Evolutionary conservation across 1,140 invertebrate genomes (phyloP).

Genomic region (Cydia strobilella): DNA sequence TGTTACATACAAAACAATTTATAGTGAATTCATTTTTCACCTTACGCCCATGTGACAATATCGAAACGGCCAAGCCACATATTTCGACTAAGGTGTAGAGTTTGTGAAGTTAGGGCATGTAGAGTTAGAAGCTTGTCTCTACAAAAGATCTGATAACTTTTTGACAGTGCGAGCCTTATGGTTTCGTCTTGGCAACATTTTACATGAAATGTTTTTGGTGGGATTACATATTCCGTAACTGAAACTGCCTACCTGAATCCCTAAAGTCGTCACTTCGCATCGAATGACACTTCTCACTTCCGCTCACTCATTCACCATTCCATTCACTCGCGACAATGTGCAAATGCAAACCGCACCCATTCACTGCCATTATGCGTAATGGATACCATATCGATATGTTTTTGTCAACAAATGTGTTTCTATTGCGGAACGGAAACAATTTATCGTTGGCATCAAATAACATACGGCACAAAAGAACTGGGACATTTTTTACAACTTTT

Average conservation of each 20-base stretch:
- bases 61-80: too few relatives aligned
- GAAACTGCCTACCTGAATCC: background rate
- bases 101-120: too few relatives aligned
- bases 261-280: background rate
- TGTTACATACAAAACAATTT: too few relatives aligned
- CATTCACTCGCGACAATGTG: background rate
- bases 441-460: constrained; percentile 14
- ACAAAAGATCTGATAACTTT: too few relatives aligned
- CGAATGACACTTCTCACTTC: constrained; percentile 18
- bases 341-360: background rate
- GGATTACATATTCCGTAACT: too few relatives aligned
- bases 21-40: too few relatives aligned
- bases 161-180: too few relatives aligned
- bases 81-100: too few relatives aligned
- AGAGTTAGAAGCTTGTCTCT: too few relatives aligned
- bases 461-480: background rate
- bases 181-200: too few relatives aligned
- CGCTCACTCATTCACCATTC: constrained; percentile 2
- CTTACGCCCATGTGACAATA: too few relatives aligned
- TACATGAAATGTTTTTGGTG: too few relatives aligned
- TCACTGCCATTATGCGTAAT: constrained; percentile 1
- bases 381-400: constrained; percentile 20
- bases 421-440: constrained; percentile 17
- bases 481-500: constrained; percentile 18
- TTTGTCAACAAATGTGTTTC: constrained; percentile 26